Evolutionary conservation across 2,888 invertebrate species (phyloP), one percentile per base, ranked within the genome.

Genomic region (Andrena marginata): DNA sequence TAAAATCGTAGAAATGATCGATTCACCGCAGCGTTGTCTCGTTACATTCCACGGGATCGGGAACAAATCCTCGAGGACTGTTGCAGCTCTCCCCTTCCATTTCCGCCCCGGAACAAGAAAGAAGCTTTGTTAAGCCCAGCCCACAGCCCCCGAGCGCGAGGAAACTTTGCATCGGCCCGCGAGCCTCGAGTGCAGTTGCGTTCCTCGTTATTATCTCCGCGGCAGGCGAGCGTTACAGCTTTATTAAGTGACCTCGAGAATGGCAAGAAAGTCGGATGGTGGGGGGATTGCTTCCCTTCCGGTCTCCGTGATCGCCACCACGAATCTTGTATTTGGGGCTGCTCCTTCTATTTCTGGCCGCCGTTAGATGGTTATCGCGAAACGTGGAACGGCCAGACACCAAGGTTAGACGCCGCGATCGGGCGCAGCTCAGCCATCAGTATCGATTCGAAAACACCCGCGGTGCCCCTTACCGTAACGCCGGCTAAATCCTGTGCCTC

Each of bases 321-420:
- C 71, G 74, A 79, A 79, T 79, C 69, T 76, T 78, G 33, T 33
- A 42, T 69, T 77, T 70, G 51, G 82, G 35, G 35, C 49, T 72
- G 54, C 70, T 86, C 79, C 81, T 63, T 74, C 87, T 87, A 87
- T 87, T 87, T 77, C 76, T 69, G 73, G 75, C 63, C 77, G 73
- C 60, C 70, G 70, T 74, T 84, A 83, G 85, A 82, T 77, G 74
- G 75, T 80, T 75, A 76, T 84, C 84, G 71, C 29, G 54, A 63
- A 72, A 86, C 86, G 68, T 76, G 87, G 87, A 88, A 88, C 87
- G 80, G 73, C 72, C 83, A 85, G 87, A 88, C 85, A 88, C 87
- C 87, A 88, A 88, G 87, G 87, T 86, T 85, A 83, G 70, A 67
- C 60, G 65, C 56, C 54, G 16, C 80, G 80, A 81, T 84, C 80